Evolutionary conservation across 1,140 invertebrate species (phyloP), one percentile per base, ranked within the genome.

Genomic region (Dendroctonus valens): DNA sequence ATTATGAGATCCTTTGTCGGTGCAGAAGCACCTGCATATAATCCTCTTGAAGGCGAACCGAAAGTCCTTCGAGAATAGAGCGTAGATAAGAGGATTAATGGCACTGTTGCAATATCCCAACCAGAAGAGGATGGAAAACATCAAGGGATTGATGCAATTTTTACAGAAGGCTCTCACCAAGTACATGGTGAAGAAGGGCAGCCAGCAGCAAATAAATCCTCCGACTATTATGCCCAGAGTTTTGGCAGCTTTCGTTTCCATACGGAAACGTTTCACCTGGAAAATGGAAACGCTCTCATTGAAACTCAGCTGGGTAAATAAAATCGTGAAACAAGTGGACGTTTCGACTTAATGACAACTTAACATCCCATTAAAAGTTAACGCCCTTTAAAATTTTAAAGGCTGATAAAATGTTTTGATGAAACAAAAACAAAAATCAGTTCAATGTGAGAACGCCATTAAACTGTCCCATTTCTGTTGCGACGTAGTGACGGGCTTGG

Each of bases 91-190:
- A 0, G 95, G 96, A 78, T 97, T 98, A 66, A 96, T 89, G 26
- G 94, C 94, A 8, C 92, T 96, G 79, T 98, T 98, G 77, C 93
- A 94, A 78, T 98, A 99, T 2, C 96, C 96, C 37, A 98, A 83
- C 95, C 96, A 98, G 79, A 97, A 98, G 6, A 97, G 86, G 2
- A 97, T 86, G 46, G 91, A 95, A 80, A 97, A 95, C 41, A 94
- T 80, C 49, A 91, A 83, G 0, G 87, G 86, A 59, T 90, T 85
- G 41, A 94, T 91, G 77, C 91, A 93, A 58, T 87, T 84, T 2
- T 84, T 84, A 70, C 90, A 93, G 75, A 96, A 94, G 0, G 91
- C 91, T 57, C 91, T 83, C 26, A 93, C 84, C 38, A 96, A 83
- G 78, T 97, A 97, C 82, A 96, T 89, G 6, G 91, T 93, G 82